phyloP scores from a whole-genome alignment of 2,888 invertebrate species.

The Oxycera nigricornis region DNA sequence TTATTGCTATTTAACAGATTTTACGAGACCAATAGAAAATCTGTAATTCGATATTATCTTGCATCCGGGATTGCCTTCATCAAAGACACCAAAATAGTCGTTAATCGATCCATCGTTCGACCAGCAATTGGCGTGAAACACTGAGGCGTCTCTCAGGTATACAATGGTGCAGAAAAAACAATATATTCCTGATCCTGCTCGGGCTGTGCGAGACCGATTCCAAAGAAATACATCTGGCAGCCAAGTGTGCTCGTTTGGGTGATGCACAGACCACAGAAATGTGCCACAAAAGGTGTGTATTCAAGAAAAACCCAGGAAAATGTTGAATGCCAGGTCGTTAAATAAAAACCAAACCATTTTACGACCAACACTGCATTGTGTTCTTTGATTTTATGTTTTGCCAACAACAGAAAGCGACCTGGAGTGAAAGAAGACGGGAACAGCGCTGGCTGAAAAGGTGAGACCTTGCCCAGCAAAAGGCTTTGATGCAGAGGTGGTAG shows the following conservation, averaged over 20 bases:
- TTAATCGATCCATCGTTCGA: not conserved
- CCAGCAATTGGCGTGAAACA: not conserved
- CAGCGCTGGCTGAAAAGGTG: not conserved
- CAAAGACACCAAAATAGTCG: not conserved
- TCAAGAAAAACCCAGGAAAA: slow-evolving; percentile 11
- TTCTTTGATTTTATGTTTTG: slow-evolving; percentile 37
- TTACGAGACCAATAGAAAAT: not conserved
- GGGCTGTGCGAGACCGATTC: not conserved
- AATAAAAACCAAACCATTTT: slow-evolving; percentile 22
- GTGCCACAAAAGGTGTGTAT: not conserved
- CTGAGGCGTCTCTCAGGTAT: slow-evolving; percentile 1
- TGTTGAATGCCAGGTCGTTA: not conserved
- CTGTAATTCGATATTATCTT: not conserved
- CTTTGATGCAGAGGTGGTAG: slow-evolving; percentile 25
- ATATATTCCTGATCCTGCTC: not conserved
- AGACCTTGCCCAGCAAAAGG: not conserved
- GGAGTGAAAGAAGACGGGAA: not conserved
- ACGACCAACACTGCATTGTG: slow-evolving; percentile 35
- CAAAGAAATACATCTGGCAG: slow-evolving; percentile 27
- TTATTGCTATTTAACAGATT: too few species aligned
- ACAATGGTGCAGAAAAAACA: not conserved
- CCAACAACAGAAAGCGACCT: slow-evolving; percentile 18
- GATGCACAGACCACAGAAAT: not conserved
- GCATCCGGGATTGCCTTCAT: not conserved
- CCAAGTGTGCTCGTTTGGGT: not conserved